Evolutionary conservation across 35 echinoderm and acorn worm genomes (phyloP).

Genomic region (Strongylocentrotus purpuratus): DNA sequence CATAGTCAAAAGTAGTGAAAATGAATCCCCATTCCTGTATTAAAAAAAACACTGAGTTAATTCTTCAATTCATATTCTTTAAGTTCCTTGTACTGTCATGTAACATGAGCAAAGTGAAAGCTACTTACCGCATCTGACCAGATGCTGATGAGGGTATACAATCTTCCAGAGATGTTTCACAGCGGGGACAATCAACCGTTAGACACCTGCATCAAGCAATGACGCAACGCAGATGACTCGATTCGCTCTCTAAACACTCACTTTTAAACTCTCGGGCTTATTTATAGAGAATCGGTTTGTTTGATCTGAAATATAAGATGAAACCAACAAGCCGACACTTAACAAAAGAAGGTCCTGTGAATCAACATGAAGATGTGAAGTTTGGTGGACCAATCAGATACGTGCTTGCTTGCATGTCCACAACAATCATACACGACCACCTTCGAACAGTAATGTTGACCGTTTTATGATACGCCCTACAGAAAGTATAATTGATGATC

Average conservation of each 20-base stretch:
- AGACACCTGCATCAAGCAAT: not conserved
- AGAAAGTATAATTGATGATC: not conserved
- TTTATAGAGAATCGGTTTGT: not conserved
- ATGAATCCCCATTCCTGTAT: too few species aligned
- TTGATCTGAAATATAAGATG: conserved; percentile 11
- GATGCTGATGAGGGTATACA: not conserved
- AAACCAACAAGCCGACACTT: not conserved
- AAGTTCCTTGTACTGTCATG: not conserved
- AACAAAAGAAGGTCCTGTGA: not conserved
- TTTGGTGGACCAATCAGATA: not conserved
- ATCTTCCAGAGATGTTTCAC: not conserved
- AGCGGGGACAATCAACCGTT: not conserved
- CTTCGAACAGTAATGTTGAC: not conserved
- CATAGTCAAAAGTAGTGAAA: too few species aligned
- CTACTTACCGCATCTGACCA: not conserved
- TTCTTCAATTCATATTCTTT: not conserved
- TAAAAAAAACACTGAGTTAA: too few species aligned
- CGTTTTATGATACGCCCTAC: not conserved
- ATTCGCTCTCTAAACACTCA: not conserved
- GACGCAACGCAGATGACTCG: not conserved
- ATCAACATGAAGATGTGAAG: not conserved
- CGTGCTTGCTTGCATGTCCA: not conserved
- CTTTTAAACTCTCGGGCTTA: not conserved
- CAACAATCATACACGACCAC: not conserved
- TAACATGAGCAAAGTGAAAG: not conserved